Conservation (phyloP, 2,888 invertebrate genomes). For the Prosopocoilus inquinatus region DNA sequence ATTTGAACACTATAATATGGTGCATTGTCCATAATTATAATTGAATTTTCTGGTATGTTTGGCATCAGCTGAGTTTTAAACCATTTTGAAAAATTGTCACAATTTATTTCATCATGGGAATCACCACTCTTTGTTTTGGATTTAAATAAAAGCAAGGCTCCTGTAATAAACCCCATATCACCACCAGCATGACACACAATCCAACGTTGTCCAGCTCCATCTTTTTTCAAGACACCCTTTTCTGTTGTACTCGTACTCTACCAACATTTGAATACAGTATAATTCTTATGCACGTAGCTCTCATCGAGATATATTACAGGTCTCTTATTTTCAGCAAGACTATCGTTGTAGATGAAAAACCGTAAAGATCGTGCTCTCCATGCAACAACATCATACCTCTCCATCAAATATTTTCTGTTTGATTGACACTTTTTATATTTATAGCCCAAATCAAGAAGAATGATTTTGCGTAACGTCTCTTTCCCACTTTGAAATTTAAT, state of each 20-base stretch:
- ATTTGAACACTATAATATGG: too few relatives aligned
- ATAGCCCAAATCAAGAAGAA: not conserved
- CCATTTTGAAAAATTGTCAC: not conserved
- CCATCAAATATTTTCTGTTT: not conserved
- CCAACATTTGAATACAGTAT: not conserved
- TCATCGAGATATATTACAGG: slow-evolving; percentile 4
- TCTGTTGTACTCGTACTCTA: slow-evolving; percentile 2
- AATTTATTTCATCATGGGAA: slow-evolving; percentile 1
- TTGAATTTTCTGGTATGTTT: too few relatives aligned
- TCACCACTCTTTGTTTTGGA: slow-evolving; percentile 1
- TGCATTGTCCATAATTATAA: too few relatives aligned
- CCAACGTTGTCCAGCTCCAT: not conserved
- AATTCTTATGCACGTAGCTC: slow-evolving; percentile 3
- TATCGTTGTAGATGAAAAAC: not conserved
- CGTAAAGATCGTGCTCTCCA: not conserved
- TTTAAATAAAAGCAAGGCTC: slow-evolving; percentile 3
- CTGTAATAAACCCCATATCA: not conserved
- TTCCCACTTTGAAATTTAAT: not conserved
- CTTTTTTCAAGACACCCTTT: not conserved
- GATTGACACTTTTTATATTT: not conserved
- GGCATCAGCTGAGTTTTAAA: too few relatives aligned
- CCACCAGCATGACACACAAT: not conserved
- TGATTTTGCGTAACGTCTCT: not conserved
- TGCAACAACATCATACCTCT: not conserved
- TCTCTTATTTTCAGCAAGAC: not conserved